Evolutionary conservation across 2,888 invertebrate species (phyloP).

Genomic region (Aradus depressus): DNA sequence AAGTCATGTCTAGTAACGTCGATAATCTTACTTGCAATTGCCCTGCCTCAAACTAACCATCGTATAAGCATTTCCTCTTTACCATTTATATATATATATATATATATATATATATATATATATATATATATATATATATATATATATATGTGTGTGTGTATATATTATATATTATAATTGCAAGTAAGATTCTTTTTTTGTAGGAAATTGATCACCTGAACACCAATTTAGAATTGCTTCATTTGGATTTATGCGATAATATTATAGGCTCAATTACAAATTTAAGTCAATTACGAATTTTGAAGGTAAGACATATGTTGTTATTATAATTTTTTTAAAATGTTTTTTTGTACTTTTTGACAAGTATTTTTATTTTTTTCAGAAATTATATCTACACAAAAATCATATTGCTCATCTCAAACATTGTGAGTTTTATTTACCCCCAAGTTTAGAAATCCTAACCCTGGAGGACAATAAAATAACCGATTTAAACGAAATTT

Average conservation of each 20-base stretch:
- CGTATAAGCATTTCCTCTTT: too few relatives aligned
- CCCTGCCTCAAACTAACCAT: too few relatives aligned
- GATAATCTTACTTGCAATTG: too few relatives aligned
- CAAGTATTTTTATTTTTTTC: conserved; percentile 32
- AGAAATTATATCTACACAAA: conserved; percentile 76
- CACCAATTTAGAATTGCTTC: conserved; percentile 66
- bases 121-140: too few relatives aligned
- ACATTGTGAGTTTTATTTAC: conserved; percentile 72
- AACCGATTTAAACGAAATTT: conserved; percentile 74
- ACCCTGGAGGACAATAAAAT: conserved; percentile 75
- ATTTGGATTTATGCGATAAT: conserved; percentile 81
- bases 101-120: too few relatives aligned
- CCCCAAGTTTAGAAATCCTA: conserved; percentile 58
- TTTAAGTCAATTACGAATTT: conserved; percentile 64
- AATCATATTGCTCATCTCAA: conserved; percentile 73
- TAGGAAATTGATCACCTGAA: conserved; percentile 79
- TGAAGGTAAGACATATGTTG: conserved; percentile 60
- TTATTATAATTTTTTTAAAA: conserved; percentile 3
- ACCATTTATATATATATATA: too few relatives aligned
- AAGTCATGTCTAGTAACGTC: too few relatives aligned
- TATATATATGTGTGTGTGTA: background rate
- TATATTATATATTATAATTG: background rate
- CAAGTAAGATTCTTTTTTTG: conserved; percentile 26
- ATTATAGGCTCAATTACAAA: conserved; percentile 74
- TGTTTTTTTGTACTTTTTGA: background rate